phyloP scores from a whole-genome alignment of 2,113 vertebrate species.

The Bolborhynchus lineola region DNA sequence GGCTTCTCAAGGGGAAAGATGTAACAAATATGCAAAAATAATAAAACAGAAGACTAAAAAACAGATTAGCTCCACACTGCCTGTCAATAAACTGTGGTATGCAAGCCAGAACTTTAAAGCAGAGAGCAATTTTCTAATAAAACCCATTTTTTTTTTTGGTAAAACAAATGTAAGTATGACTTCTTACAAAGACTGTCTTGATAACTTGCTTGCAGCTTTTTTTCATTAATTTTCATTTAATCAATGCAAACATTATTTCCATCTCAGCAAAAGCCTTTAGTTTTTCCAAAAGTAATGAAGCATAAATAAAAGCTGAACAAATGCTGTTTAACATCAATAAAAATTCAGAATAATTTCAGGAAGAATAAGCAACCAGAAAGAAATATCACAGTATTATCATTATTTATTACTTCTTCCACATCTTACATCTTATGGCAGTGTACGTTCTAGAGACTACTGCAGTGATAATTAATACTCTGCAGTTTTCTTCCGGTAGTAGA shows the following conservation, averaged over 20 bases:
- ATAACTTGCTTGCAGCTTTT: background rate
- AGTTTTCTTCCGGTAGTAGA: background rate
- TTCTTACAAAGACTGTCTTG: background rate
- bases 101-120: background rate
- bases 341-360: background rate
- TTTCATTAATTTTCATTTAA: constrained; percentile 7
- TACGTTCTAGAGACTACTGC: background rate
- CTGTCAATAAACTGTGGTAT: background rate
- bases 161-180: background rate
- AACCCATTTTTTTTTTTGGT: background rate
- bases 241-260: background rate
- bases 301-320: constrained; percentile 11
- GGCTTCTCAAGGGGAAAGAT: background rate
- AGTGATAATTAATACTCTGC: background rate
- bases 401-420: background rate
- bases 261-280: background rate
- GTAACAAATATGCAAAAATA: constrained; percentile 7
- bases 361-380: background rate
- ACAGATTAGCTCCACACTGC: background rate
- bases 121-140: background rate
- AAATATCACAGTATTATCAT: background rate
- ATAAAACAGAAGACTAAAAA: background rate
- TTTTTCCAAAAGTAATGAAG: background rate
- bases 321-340: background rate
- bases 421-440: background rate